Percentiles rank a stretch among this genome's conserved stretches.
phyloP scores from a whole-genome alignment of 2,888 invertebrate genomes.

The Tortrix viridana region DNA sequence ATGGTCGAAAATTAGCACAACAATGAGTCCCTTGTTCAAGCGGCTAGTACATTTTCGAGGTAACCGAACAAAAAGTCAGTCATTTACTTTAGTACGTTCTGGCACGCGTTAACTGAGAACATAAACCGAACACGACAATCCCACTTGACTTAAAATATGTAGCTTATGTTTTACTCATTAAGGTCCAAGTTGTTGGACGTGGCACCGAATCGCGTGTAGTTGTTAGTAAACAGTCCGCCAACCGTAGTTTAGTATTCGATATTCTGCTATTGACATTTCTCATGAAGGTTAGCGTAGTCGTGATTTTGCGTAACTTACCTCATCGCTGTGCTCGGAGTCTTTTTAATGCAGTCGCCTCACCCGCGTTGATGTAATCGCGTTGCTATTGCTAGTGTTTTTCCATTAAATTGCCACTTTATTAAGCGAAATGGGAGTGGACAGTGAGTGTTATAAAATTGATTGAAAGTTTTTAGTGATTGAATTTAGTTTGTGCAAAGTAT shows the following conservation, averaged over 20 bases:
- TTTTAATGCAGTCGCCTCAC: constrained; percentile 63
- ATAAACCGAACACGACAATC: constrained; percentile 16
- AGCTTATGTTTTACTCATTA: background rate
- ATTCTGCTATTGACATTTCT: constrained; percentile 80
- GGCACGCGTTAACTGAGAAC: constrained; percentile 26
- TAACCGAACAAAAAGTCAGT: constrained; percentile 30
- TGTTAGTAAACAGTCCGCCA: constrained; percentile 53
- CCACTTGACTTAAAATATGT: constrained; percentile 3
- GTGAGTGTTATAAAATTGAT: constrained; percentile 45
- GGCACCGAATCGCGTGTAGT: constrained; percentile 15
- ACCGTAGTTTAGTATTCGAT: constrained; percentile 54
- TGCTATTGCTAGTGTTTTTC: constrained; percentile 29
- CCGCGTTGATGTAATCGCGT: constrained; percentile 60
- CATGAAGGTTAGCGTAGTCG: constrained; percentile 75
- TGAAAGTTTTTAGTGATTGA: constrained; percentile 25
- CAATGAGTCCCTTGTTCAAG: constrained; percentile 13
- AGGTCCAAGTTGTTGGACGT: background rate
- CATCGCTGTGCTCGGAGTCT: constrained; percentile 62
- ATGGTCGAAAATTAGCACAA: constrained; percentile 31
- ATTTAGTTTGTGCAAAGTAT: constrained; percentile 15
- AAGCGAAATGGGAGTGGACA: constrained; percentile 52
- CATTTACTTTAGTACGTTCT: constrained; percentile 24
- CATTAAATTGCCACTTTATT: constrained; percentile 41
- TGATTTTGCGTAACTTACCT: constrained; percentile 80
- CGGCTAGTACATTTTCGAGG: constrained; percentile 25